phyloP scores from a whole-genome alignment of 1,140 invertebrate species.

The Zaprionus vittiger region DNA sequence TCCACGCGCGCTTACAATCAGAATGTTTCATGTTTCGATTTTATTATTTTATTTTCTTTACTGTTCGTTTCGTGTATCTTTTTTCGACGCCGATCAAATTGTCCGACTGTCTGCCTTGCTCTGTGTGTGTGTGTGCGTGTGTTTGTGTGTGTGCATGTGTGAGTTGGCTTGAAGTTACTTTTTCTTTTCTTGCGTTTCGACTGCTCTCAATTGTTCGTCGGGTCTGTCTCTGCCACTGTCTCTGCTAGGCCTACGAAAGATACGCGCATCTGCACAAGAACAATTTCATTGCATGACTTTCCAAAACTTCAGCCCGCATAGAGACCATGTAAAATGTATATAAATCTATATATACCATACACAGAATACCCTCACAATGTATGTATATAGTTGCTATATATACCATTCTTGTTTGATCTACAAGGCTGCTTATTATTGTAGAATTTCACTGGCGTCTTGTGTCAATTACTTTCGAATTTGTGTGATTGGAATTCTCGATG shows the following conservation, averaged over 20 bases:
- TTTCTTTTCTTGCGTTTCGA: conserved; percentile 75
- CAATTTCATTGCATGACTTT: conserved; percentile 77
- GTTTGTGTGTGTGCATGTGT: conserved; percentile 22
- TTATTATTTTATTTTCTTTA: conserved; percentile 81
- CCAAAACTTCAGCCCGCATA: conserved; percentile 49
- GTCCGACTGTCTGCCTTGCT: conserved; percentile 13
- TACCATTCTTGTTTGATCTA: background rate
- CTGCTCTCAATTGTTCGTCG: conserved; percentile 77
- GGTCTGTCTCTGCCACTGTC: background rate
- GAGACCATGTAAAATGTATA: background rate
- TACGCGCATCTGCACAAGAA: conserved; percentile 64
- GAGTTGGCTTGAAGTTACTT: conserved; percentile 73
- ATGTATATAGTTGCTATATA: background rate
- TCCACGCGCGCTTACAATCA: conserved; percentile 77
- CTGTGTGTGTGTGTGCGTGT: conserved; percentile 11
- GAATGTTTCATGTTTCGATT: conserved; percentile 84
- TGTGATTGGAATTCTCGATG: conserved; percentile 4
- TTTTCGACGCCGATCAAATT: conserved; percentile 61
- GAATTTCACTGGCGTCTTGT: background rate
- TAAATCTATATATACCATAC: background rate
- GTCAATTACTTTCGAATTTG: conserved; percentile 35
- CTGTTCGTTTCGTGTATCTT: conserved; percentile 77
- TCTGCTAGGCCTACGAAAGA: conserved; percentile 75
- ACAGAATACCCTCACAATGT: no score
- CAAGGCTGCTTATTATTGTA: background rate